A percentile compares a stretch with the other conserved stretches of the same genome.
Evolutionary conservation across 2,113 vertebrate genomes (phyloP).

Genomic region (Dolichallabes microphthalmus): DNA sequence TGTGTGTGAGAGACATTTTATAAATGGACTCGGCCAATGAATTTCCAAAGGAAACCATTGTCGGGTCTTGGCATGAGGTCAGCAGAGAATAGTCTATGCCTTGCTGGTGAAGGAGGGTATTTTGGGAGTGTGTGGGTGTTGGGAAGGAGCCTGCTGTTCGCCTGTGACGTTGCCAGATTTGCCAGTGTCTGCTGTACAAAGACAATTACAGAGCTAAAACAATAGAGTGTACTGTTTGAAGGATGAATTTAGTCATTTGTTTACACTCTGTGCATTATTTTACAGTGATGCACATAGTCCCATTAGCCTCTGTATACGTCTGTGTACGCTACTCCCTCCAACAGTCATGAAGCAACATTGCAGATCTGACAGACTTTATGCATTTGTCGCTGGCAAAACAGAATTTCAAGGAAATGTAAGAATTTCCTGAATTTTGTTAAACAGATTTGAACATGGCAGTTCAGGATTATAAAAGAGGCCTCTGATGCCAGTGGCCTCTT

Average conservation of each 20-base stretch:
- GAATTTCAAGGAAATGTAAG: not conserved
- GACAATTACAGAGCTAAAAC: slow-evolving; percentile 2
- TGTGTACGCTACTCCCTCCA: not conserved
- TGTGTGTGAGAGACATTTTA: not conserved
- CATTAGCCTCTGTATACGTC: not conserved
- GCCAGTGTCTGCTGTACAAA: slow-evolving; percentile 15
- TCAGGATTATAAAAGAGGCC: no score
- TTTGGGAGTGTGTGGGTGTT: not conserved
- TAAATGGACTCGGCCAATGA: not conserved
- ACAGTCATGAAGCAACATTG: not conserved
- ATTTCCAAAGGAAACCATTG: not conserved
- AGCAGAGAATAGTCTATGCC: not conserved
- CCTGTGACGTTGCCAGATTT: slow-evolving; percentile 33
- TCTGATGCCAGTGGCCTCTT: no score
- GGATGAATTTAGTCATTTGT: not conserved
- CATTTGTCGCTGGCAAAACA: not conserved
- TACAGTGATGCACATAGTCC: not conserved
- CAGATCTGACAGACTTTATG: not conserved
- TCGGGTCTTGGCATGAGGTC: slow-evolving; percentile 3
- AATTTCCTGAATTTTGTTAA: not conserved
- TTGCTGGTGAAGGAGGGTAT: not conserved
- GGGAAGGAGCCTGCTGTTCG: slow-evolving; percentile 7
- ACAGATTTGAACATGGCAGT: no score
- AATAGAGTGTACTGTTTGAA: slow-evolving; percentile 12
- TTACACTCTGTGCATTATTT: no score